These are phyloP conservation scores for Eristalinus sepulchralis DNA, from an alignment of 2,888 invertebrate species.

Conservation along the genomic window DNA sequence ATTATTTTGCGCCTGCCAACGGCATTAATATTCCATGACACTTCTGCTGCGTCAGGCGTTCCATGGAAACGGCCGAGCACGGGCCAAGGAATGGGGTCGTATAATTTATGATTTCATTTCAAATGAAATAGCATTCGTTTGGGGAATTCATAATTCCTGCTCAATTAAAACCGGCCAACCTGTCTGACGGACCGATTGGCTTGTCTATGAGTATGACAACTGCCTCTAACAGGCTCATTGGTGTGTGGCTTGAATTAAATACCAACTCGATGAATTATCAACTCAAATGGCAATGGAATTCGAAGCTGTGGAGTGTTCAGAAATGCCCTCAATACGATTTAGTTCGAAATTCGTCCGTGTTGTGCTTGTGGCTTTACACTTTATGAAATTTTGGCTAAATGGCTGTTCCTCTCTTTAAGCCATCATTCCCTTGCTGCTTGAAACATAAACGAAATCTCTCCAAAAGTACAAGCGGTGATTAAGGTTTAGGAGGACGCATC, in stretches of 20 bases:
- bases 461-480: no score
- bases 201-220: not conserved
- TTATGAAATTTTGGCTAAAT: no score
- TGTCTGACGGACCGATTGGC: not conserved
- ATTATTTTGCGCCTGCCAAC: not conserved
- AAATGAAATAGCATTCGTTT: slow-evolving; percentile 18
- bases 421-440: no score
- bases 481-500: not conserved
- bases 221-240: not conserved
- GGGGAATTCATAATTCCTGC: not conserved
- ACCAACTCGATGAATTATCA: not conserved
- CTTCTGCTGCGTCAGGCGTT: slow-evolving; percentile 2
- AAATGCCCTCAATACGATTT: no score
- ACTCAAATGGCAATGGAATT: not conserved
- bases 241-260: not conserved
- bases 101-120: slow-evolving; percentile 26
- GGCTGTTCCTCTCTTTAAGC: no score
- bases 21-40: slow-evolving; percentile 4
- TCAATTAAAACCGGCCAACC: not conserved
- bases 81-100: not conserved
- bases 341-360: no score
- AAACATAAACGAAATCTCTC: no score
- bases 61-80: not conserved
- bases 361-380: no score
- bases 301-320: no score